Evolutionary conservation across 1,140 invertebrate species (phyloP).

Genomic region (Hirudo medicinalis): DNA sequence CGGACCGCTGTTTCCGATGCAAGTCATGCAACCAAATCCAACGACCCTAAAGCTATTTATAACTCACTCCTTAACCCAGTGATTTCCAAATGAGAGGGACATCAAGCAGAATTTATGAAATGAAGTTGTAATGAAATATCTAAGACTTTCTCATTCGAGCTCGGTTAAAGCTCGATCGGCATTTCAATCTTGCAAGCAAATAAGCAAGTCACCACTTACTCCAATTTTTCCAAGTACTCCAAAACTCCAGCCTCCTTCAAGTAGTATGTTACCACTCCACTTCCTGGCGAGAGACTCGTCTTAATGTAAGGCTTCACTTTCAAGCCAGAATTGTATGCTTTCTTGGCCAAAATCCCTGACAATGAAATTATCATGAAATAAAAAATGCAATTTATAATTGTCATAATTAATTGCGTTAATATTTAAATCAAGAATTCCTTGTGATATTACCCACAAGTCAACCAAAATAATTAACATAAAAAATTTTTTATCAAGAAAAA

Average conservation of each 20-base stretch:
- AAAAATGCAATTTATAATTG: no score
- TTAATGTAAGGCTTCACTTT: constrained; percentile 83
- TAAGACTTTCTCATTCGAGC: no score
- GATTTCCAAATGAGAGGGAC: neutral
- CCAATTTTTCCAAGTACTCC: constrained; percentile 68
- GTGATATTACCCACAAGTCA: no score
- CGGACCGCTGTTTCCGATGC: constrained; percentile 92
- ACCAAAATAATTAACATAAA: no score
- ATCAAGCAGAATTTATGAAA: neutral
- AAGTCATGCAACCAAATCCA: constrained; percentile 97
- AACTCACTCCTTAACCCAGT: neutral
- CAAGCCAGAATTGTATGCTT: constrained; percentile 80
- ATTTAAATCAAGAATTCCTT: no score
- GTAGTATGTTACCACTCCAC: constrained; percentile 94
- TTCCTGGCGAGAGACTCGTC: constrained; percentile 87
- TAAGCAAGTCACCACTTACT: constrained; percentile 37
- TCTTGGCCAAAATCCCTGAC: constrained; percentile 76
- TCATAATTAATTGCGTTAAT: no score
- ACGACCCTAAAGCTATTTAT: constrained; percentile 62
- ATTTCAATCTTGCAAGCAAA: no score
- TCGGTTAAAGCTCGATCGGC: no score
- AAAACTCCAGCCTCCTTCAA: constrained; percentile 73
- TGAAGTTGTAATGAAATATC: constrained; percentile 21
- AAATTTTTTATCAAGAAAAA: no score
- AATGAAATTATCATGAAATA: neutral